These are phyloP conservation scores for Montipora efflorescens DNA, from an alignment of 64 coral and sea anemone species.

Conservation along the genomic window DNA sequence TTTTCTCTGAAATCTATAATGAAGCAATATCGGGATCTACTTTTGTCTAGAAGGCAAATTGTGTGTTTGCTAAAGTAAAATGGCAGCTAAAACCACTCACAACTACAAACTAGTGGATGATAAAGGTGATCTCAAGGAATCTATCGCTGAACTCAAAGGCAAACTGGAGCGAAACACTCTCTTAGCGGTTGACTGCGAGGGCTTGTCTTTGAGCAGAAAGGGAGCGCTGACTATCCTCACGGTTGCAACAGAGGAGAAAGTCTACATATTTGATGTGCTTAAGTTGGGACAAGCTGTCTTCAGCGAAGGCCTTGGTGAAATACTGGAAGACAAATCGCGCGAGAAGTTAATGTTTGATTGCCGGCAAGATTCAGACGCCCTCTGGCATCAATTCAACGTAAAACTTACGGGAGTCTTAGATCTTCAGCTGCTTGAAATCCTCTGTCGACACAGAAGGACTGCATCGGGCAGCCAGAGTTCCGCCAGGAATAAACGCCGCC, in stretches of 20 bases:
- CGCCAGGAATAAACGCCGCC: neutral
- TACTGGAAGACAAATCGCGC: constrained; percentile 54
- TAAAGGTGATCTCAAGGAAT: constrained; percentile 22
- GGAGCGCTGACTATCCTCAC: constrained; percentile 43
- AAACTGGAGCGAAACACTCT: constrained; percentile 41
- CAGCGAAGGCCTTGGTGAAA: constrained; percentile 35
- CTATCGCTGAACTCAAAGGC: constrained; percentile 40
- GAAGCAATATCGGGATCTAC: neutral
- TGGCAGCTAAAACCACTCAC: constrained; percentile 12
- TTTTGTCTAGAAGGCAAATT: neutral
- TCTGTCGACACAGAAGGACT: neutral
- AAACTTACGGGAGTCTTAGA: constrained; percentile 54
- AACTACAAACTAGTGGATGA: constrained; percentile 41
- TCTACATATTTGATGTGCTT: constrained; percentile 54
- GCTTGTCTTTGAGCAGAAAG: constrained; percentile 58
- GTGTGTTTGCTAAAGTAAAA: neutral
- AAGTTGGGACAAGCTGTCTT: constrained; percentile 62
- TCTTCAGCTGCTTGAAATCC: constrained; percentile 66
- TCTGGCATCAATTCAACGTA: constrained; percentile 54
- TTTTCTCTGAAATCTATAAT: neutral
- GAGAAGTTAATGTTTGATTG: constrained; percentile 75
- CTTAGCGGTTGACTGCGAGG: constrained; percentile 67
- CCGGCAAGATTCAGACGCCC: constrained; percentile 68
- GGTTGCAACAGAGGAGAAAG: constrained; percentile 60
- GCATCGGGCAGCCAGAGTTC: neutral